Evolutionary conservation across 2,888 invertebrate genomes (phyloP), one percentile per base, ranked within the genome.

Genomic region (Lasiommata megera): DNA sequence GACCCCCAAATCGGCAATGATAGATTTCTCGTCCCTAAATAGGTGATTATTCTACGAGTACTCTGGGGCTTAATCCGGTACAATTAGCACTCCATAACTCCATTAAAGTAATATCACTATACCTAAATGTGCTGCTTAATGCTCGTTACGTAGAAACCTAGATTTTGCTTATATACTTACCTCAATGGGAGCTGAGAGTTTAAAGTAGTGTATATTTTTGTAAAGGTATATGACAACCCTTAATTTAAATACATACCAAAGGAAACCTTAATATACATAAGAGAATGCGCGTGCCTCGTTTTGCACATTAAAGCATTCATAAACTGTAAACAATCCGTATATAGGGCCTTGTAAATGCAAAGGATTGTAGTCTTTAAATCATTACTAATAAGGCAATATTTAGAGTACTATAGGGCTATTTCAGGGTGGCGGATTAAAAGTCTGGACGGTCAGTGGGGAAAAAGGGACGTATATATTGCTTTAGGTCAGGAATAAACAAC

Each of bases 391-490:
- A 54, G 46, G 48, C 31, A 60, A 28, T 60, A 16, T 52, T 47
- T 60, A 9, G 17, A 38, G 44, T 14, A 52, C 17, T 38, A 16
- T 34, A 34, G 11, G 38, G 1, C 44, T 23, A 37, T 43, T 48
- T 34, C 41, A 37, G 47, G 52, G 51, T 28, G 50, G 37, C 60
- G 47, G 52, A 61, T 67, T 67, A 65, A 68, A 63, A 63, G 65
- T 65, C 61, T 56, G 68, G 68, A 67, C 80, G 80, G 83, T 82
- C 81, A 82, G 68, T 79, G 73, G 79, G 77, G 66, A 79, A 82
- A 73, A 65, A 68, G 63, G 67, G 66, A 65, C 71, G 64, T 65
- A 71, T 74, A 66, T 67, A 64, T 74, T 81, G 76, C 67, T 76
- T 71, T 82, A 84, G 85, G 80, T 84, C 84, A 76, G 76, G 73